Percentiles rank a stretch among this genome's conserved stretches.
These are phyloP conservation scores for Aphodius granarius DNA, from an alignment of 2,888 invertebrate species.

Conservation along the genomic window DNA sequence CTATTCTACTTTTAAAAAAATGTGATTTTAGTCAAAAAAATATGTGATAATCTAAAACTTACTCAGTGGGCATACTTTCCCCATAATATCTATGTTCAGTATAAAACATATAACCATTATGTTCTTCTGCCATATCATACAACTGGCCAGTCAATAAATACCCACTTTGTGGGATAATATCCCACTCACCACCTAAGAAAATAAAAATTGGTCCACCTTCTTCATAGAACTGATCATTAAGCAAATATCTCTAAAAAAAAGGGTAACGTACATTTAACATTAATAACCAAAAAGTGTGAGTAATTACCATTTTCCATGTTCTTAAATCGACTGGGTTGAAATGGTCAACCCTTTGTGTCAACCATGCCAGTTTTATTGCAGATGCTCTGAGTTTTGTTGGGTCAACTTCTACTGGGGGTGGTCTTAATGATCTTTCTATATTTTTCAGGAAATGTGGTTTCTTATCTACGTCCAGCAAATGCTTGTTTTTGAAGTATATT, in stretches of 20 bases:
- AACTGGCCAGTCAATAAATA: constrained; percentile 52
- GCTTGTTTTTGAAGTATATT: not conserved
- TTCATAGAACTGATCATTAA: constrained; percentile 54
- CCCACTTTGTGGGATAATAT: constrained; percentile 60
- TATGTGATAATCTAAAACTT: not conserved
- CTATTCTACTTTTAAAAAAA: no score
- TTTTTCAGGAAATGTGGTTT: not conserved
- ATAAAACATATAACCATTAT: constrained; percentile 68
- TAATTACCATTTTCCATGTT: constrained; percentile 78
- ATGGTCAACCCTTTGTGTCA: constrained; percentile 80
- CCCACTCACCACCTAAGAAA: constrained; percentile 76
- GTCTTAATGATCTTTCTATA: not conserved
- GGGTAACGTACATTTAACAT: not conserved
- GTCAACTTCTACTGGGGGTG: constrained; percentile 7
- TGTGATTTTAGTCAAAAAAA: no score
- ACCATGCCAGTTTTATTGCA: constrained; percentile 61
- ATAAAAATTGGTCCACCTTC: constrained; percentile 64
- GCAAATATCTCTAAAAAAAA: constrained; percentile 56
- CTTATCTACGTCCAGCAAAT: not conserved
- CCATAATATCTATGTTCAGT: constrained; percentile 87
- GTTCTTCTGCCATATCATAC: constrained; percentile 57
- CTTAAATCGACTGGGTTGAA: constrained; percentile 67
- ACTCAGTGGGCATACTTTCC: constrained; percentile 70
- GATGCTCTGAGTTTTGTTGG: not conserved
- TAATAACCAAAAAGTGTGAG: not conserved